phyloP scores from a whole-genome alignment of 2,888 invertebrate species.

The Acanthoscelides obtectus region DNA sequence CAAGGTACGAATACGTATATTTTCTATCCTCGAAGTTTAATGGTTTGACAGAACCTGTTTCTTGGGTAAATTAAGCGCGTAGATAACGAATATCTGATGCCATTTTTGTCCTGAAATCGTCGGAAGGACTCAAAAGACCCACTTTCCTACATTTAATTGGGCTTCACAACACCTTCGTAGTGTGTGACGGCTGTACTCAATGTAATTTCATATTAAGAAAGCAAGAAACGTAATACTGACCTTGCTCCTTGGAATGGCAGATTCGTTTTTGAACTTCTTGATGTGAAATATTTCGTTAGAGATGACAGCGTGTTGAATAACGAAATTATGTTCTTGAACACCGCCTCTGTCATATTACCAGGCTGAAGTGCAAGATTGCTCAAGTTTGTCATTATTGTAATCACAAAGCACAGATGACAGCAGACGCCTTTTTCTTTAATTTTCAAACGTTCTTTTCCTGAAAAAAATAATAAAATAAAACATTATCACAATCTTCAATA shows the following conservation, averaged over 20 bases:
- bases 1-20: too few species aligned
- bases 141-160: too few species aligned
- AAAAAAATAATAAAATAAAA: conserved; percentile 22
- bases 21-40: too few species aligned
- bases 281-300: conserved; percentile 57
- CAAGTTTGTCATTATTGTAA: conserved; percentile 51
- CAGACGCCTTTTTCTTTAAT: conserved; percentile 55
- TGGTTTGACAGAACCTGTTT: too few species aligned
- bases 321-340: conserved; percentile 54
- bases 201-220: too few species aligned
- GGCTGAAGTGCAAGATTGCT: conserved; percentile 51
- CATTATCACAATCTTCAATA: too few species aligned
- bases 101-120: too few species aligned
- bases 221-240: too few species aligned
- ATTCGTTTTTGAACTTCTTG: conserved; percentile 48
- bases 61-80: not conserved
- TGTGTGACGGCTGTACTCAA: too few species aligned
- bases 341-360: conserved; percentile 52
- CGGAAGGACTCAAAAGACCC: too few species aligned
- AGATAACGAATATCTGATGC: too few species aligned
- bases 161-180: too few species aligned
- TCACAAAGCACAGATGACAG: conserved; percentile 54
- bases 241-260: conserved; percentile 51
- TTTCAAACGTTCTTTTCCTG: conserved; percentile 48
- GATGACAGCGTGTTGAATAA: conserved; percentile 53